Evolutionary conservation across 2,888 invertebrate genomes (phyloP), one percentile per base, ranked within the genome.

Genomic region (Drosophila niveifrons): DNA sequence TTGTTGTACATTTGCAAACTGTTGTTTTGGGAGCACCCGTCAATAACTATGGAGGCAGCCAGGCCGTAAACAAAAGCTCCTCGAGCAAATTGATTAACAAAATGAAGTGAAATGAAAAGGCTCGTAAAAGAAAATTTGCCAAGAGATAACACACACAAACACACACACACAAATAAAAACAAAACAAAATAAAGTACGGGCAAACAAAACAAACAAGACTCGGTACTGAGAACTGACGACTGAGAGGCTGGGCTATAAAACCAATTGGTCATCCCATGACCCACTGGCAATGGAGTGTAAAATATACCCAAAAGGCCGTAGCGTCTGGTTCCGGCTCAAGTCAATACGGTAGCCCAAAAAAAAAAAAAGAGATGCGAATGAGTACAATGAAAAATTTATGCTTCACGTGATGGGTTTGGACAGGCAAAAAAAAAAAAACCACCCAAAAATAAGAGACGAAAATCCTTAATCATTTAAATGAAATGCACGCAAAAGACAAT

Each of bases 381-480:
- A 39, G 39, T 18, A 66, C 74, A 78, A 82, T 82, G 85, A 78
- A 82, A 82, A 75, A 84, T 82, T 34, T 79, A 84, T 84, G 85
- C 69, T 65, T 75, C 63, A 64, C 66, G 72, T 80, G 79, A 75
- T 55, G 72, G 65, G 70, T 47, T 65, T 34, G 36, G 56, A 3
- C 34, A 23, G 6, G n/a, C 18, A 10, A 15, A 39, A 15, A 46
- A 10, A 23, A 46, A 15, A 46, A 23, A 46, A 15, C 36, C 18
- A 18, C 23, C 34, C 6, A 29, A 36, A 55, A 10, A 57, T 41
- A 48, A 52, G n/a, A 53, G 39, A 41, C 18, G n/a, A 51, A 82
- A 70, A 71, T 52, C 52, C 64, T 78, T 70, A 72, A 78, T 82
- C 70, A 87, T 71, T 74, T 70, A 69, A 87, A 84, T 82, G 70